Evolutionary conservation across 2,113 vertebrate genomes (phyloP).

Genomic region (Alexandromys fortis): DNA sequence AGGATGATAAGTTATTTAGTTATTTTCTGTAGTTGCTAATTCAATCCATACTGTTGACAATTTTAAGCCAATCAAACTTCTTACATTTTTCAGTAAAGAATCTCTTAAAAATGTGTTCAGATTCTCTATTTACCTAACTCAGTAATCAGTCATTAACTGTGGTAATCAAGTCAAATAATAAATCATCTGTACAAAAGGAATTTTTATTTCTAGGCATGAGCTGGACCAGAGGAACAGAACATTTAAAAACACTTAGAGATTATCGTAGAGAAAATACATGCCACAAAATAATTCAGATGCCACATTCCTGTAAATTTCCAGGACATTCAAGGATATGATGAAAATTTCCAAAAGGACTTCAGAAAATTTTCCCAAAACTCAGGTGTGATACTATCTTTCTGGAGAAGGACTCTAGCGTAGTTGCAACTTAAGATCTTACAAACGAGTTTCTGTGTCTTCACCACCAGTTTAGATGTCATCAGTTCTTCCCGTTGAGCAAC

Average conservation of each 20-base stretch:
- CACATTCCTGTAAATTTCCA: neutral
- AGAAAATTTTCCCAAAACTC: neutral
- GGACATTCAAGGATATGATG: neutral
- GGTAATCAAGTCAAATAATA: neutral
- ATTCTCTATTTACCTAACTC: neutral
- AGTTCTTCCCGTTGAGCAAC: neutral
- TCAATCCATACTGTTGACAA: neutral
- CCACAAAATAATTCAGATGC: neutral
- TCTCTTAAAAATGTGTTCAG: neutral
- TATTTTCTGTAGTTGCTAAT: neutral
- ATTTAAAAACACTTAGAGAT: neutral
- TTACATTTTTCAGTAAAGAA: neutral
- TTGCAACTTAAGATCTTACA: neutral
- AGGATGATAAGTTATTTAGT: neutral
- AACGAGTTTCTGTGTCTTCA: neutral
- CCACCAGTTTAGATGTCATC: neutral
- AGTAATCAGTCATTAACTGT: neutral
- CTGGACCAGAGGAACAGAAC: neutral
- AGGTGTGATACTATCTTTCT: too few species aligned
- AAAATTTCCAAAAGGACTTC: neutral
- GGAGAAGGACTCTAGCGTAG: neutral
- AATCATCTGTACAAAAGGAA: neutral
- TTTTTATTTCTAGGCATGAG: neutral
- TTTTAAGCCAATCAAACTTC: conserved; percentile 36
- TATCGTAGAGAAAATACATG: neutral